phyloP scores from a whole-genome alignment of 2,797 vertebrate species.

The Myoxocephalus aenaeus region DNA sequence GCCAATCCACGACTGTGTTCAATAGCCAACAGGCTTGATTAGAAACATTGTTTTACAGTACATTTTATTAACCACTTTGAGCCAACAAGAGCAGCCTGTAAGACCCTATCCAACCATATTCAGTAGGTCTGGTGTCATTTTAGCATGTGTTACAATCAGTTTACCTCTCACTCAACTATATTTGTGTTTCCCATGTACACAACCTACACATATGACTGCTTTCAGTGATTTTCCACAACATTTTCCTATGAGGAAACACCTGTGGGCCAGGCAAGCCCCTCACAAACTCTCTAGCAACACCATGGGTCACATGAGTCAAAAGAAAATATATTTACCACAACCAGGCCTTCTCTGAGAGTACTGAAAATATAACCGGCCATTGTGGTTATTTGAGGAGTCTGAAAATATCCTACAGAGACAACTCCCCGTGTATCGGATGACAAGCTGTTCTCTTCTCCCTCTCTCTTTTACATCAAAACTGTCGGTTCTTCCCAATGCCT shows the following conservation, averaged over 20 bases:
- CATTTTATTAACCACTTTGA: slow-evolving; percentile 6
- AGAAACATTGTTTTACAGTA: slow-evolving; percentile 7
- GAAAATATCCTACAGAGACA: slow-evolving; percentile 66
- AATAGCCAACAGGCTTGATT: slow-evolving; percentile 2
- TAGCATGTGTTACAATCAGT: slow-evolving; percentile 16
- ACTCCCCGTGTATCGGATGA: slow-evolving; percentile 63
- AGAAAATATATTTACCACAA: slow-evolving; percentile 63
- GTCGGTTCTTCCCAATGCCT: slow-evolving; percentile 14
- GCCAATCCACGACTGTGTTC: slow-evolving; percentile 7
- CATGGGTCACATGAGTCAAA: slow-evolving; percentile 37
- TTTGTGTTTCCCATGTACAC: neutral
- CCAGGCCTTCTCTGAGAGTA: slow-evolving; percentile 51
- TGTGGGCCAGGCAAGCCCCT: slow-evolving; percentile 37
- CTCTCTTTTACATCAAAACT: slow-evolving; percentile 30
- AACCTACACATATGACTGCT: slow-evolving; percentile 1
- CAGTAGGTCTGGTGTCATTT: neutral
- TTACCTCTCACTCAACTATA: neutral
- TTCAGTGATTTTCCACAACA: slow-evolving; percentile 31
- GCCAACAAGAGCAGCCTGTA: neutral
- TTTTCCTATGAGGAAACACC: slow-evolving; percentile 63
- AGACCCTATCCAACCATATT: neutral
- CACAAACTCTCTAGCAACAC: slow-evolving; percentile 38
- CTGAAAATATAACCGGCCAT: slow-evolving; percentile 70
- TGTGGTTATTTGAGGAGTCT: slow-evolving; percentile 73
- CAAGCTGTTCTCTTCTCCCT: slow-evolving; percentile 45